Conservation (phyloP, 2,888 invertebrate species). For the Geophilus truncorum region DNA sequence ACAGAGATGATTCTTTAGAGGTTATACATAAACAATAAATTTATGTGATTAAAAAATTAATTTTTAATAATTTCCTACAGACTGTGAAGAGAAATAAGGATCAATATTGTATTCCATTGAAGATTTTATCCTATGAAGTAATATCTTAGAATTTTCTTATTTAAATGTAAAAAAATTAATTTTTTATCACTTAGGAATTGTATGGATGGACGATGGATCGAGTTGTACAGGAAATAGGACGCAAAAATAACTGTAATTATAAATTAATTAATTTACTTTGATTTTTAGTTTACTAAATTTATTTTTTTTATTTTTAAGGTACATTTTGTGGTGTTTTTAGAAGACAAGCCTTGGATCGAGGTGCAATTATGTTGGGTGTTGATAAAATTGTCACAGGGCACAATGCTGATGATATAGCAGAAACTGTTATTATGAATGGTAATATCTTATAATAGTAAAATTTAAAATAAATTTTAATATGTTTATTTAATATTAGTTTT, state of each 20-base stretch:
- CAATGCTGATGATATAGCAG: conserved; percentile 96
- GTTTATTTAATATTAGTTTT: conserved; percentile 55
- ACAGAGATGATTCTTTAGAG: conserved; percentile 55
- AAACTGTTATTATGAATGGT: conserved; percentile 95
- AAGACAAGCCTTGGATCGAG: conserved; percentile 91
- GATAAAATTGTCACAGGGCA: conserved; percentile 95
- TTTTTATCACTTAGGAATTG: conserved; percentile 58
- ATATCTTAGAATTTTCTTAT: not conserved
- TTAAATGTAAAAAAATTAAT: not conserved
- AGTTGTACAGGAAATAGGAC: conserved; percentile 73
- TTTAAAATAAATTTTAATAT: not conserved
- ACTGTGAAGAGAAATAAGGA: conserved; percentile 91
- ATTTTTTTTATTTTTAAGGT: conserved; percentile 39
- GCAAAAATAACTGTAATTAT: conserved; percentile 80
- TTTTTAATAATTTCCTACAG: conserved; percentile 51
- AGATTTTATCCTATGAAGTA: conserved; percentile 86
- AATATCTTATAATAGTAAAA: conserved; percentile 34
- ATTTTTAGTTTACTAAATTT: not conserved
- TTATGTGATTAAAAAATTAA: too few species aligned
- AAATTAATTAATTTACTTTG: not conserved
- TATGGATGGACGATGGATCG: conserved; percentile 99
- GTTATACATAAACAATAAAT: conserved; percentile 28
- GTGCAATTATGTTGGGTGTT: conserved; percentile 79
- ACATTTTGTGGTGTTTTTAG: conserved; percentile 94
- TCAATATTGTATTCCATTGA: conserved; percentile 88